Base-by-base conservation (phyloP, 2,888 invertebrate genomes). In the Melolontha melolontha region DNA sequence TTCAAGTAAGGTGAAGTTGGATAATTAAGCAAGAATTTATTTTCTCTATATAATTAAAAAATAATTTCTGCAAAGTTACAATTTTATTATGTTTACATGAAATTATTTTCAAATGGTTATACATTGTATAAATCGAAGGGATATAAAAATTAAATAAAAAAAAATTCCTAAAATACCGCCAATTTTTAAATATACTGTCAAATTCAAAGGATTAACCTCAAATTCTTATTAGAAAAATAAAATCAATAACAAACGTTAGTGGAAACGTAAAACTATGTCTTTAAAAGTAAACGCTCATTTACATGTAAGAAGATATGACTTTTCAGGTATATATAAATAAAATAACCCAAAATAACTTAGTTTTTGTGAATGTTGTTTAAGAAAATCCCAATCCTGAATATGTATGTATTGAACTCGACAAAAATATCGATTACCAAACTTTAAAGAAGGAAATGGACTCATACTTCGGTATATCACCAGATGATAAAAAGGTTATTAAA, bases 401-500 rank as follows among this genome's bases (percentile, higher is more conserved):
- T 64, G 76, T 76, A 69, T 74, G 75, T 34, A 73, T 83, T 17
- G 76, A 78, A 71, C 70, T 83, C 11, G 73, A 79, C 65, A 72
- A 78, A 5, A 73, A 77, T 63, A 73, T 77, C 42, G 79, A 78
- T 66, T 80, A 79, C 65, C 74, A 74, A 42, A 68, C 72, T 11
- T 74, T 83, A 44, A 82, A 80, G 66, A 69, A 71, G 12, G 77
- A 80, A 74, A 71, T 83, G 5, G 75, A 79, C 59, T 74, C 73
- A 66, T 74, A 79, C 50, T 81, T 82, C 68, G 74, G 78, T 42
- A 73, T 82, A 34, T 69, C 73, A 29, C 80, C 81, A 40, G 81
- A 83, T 64, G 79, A 79, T 6, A 80, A 80, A 57, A 82, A 82
- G 77, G 84, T 85, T 39, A 77, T 86, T 41, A 86, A 86, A 78